These are phyloP conservation scores for Andrena bicolor DNA, from an alignment of 2,888 invertebrate genomes.

Conservation along the genomic window DNA sequence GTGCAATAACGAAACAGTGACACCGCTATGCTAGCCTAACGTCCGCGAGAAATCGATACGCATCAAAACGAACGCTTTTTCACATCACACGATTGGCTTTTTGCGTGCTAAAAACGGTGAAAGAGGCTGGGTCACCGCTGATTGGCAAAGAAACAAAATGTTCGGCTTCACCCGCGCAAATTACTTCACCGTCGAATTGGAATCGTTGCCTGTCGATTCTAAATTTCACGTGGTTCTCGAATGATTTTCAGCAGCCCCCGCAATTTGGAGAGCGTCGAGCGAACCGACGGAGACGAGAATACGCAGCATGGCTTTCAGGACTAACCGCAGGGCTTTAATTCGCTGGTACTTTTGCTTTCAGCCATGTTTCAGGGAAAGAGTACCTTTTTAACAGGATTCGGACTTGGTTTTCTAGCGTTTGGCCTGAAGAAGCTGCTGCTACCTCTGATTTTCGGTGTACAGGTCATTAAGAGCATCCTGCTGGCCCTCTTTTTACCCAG, in stretches of 20 bases:
- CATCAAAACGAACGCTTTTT: constrained; percentile 31
- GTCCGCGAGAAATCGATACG: background rate
- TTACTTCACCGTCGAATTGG: background rate
- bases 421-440: constrained; percentile 94
- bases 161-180: background rate
- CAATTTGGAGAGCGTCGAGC: constrained; percentile 20
- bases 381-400: constrained; percentile 88
- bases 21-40: constrained; percentile 1
- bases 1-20: constrained; percentile 23
- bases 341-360: constrained; percentile 84
- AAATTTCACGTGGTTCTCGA: background rate
- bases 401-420: constrained; percentile 90
- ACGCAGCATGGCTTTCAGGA: constrained; percentile 82
- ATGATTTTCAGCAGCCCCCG: constrained; percentile 57
- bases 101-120: constrained; percentile 55
- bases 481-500: constrained; percentile 94
- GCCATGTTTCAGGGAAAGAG: constrained; percentile 86
- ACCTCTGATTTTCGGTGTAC: constrained; percentile 93
- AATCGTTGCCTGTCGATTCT: background rate
- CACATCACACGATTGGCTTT: constrained; percentile 61
- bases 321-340: constrained; percentile 83
- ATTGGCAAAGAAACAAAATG: constrained; percentile 48
- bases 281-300: constrained; percentile 28
- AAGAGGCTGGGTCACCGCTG: constrained; percentile 50
- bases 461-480: constrained; percentile 93